phyloP scores from a whole-genome alignment of 2,797 vertebrate species.

The Rhadinocentrus ornatus region DNA sequence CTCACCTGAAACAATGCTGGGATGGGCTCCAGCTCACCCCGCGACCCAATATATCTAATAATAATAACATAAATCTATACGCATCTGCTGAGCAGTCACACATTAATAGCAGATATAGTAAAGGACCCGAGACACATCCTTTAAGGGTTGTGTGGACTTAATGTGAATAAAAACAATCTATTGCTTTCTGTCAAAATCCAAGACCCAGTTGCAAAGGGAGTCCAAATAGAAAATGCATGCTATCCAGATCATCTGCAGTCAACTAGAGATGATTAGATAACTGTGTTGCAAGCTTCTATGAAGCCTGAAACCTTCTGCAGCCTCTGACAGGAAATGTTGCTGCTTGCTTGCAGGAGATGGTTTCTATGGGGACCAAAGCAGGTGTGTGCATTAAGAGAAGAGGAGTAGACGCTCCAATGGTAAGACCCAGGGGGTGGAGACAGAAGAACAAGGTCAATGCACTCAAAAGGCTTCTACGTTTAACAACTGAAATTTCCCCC shows the following conservation, averaged over 20 bases:
- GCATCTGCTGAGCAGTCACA: background rate
- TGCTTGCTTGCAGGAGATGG: slow-evolving; percentile 55
- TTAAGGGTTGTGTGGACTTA: background rate
- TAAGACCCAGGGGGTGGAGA: slow-evolving; percentile 27
- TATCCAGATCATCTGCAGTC: background rate
- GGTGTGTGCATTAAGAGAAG: slow-evolving; percentile 76
- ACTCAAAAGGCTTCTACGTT: slow-evolving; percentile 37
- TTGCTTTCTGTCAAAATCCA: background rate
- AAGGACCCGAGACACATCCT: background rate
- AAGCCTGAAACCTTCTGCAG: slow-evolving; percentile 44
- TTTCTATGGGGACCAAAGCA: slow-evolving; percentile 76
- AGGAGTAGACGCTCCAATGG: slow-evolving; percentile 57
- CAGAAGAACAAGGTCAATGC: slow-evolving; percentile 66
- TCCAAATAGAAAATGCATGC: background rate
- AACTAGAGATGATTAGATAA: background rate
- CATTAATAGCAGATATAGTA: background rate
- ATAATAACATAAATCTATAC: too few relatives aligned
- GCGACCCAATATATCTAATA: too few relatives aligned
- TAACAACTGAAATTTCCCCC: slow-evolving; percentile 9
- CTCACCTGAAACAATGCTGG: too few relatives aligned
- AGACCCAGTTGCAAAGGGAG: background rate
- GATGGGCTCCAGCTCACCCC: too few relatives aligned
- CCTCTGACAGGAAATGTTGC: slow-evolving; percentile 74
- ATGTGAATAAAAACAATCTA: background rate
- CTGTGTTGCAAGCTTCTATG: slow-evolving; percentile 36